phyloP scores from a whole-genome alignment of 2,797 vertebrate genomes.

The Macropus fuliginosus region DNA sequence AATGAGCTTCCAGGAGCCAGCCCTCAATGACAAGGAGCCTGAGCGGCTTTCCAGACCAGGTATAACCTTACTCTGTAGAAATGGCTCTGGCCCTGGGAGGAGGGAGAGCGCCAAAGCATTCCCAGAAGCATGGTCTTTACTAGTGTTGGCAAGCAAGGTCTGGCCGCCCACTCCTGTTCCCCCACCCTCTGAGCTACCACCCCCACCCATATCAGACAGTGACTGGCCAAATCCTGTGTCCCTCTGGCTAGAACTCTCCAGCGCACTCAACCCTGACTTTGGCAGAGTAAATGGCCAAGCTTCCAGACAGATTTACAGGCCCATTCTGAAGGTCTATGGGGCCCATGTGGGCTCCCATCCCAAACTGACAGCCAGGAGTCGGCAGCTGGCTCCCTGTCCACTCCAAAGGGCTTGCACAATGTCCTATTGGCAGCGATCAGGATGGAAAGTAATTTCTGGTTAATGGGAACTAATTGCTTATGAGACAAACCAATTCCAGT shows the following conservation, averaged over 20 bases:
- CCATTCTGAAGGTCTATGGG: background rate
- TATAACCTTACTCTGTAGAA: slow-evolving; percentile 42
- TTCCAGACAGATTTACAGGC: background rate
- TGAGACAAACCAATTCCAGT: slow-evolving; percentile 32
- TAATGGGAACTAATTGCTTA: slow-evolving; percentile 49
- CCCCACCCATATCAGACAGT: slow-evolving; percentile 42
- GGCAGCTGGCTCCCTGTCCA: background rate
- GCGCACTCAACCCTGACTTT: background rate
- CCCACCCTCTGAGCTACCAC: background rate
- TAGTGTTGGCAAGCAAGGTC: background rate
- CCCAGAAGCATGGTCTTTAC: background rate
- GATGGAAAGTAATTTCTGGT: slow-evolving; percentile 28
- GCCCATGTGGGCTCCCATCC: background rate
- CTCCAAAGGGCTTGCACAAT: slow-evolving; percentile 8
- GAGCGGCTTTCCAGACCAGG: slow-evolving; percentile 39
- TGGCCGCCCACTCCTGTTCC: background rate
- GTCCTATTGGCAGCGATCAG: slow-evolving; percentile 22
- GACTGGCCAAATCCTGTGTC: slow-evolving; percentile 33
- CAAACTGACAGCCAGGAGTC: background rate
- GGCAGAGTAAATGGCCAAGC: background rate
- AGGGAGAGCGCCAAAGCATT: slow-evolving; percentile 38
- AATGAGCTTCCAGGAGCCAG: slow-evolving; percentile 56
- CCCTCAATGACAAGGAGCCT: slow-evolving; percentile 28
- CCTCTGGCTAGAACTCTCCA: background rate
- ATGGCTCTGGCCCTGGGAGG: slow-evolving; percentile 7